Percentiles rank a stretch among this genome's conserved stretches.
Evolutionary conservation across 2,888 invertebrate genomes (phyloP).

Genomic region (Philhelius pedissequus): DNA sequence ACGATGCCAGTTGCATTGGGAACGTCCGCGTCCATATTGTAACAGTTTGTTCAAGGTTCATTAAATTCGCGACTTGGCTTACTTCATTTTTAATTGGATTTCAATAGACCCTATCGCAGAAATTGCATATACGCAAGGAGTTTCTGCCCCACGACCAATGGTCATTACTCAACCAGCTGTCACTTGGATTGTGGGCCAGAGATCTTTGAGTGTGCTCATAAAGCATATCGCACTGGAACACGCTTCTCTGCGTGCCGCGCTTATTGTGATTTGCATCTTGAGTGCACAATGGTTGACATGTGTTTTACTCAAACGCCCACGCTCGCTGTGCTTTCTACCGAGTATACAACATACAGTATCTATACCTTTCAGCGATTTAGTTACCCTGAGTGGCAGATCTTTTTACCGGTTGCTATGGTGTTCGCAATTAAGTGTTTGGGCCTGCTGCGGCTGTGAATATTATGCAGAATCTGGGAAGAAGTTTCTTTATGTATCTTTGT

Average conservation of each 20-base stretch:
- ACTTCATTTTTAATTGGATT: constrained; percentile 62
- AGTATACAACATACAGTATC: neutral
- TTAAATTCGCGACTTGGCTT: constrained; percentile 45
- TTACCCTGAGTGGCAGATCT: constrained; percentile 48
- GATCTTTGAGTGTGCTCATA: constrained; percentile 22
- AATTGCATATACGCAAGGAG: constrained; percentile 42
- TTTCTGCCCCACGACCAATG: constrained; percentile 3
- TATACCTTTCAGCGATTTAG: constrained; percentile 30
- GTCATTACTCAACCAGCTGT: constrained; percentile 58
- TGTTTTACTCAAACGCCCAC: constrained; percentile 56
- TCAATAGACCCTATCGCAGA: constrained; percentile 62
- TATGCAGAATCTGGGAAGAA: constrained; percentile 14
- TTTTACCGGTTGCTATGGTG: constrained; percentile 27
- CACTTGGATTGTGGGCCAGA: constrained; percentile 39
- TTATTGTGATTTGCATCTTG: constrained; percentile 38
- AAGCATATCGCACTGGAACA: constrained; percentile 43
- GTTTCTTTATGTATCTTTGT: too few species aligned
- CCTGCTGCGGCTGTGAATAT: constrained; percentile 52
- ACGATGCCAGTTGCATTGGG: constrained; percentile 10
- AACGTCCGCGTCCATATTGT: neutral
- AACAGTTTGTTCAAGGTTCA: constrained; percentile 58
- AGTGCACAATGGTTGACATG: constrained; percentile 44
- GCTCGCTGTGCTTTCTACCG: constrained; percentile 46
- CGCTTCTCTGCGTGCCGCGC: constrained; percentile 1
- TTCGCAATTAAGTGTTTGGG: constrained; percentile 20